Evolutionary conservation across 1,140 invertebrate species (phyloP).

Genomic region (Agrilus planipennis): DNA sequence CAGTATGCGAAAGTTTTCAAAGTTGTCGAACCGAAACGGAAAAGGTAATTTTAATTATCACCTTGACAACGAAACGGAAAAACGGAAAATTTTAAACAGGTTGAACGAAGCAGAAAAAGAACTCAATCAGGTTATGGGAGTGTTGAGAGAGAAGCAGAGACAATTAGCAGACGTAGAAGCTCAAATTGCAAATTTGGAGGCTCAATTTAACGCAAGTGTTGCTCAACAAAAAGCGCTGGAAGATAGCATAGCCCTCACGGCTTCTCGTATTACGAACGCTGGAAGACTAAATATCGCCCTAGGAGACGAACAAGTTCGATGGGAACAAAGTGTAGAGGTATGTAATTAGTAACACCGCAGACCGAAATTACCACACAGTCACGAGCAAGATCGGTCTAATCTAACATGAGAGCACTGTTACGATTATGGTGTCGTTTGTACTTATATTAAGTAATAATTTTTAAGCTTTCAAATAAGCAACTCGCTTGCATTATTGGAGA

Average conservation of each 20-base stretch:
- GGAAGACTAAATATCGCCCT: constrained; percentile 72
- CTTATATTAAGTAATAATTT: too few relatives aligned
- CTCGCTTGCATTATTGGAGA: constrained; percentile 50
- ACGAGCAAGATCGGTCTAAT: background rate
- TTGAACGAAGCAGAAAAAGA: constrained; percentile 60
- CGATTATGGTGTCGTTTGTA: too few relatives aligned
- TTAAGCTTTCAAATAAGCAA: background rate
- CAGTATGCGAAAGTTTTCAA: constrained; percentile 72
- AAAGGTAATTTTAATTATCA: constrained; percentile 44
- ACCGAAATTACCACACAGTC: too few relatives aligned
- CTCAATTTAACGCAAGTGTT: constrained; percentile 33
- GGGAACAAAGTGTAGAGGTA: constrained; percentile 64
- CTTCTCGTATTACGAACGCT: constrained; percentile 62
- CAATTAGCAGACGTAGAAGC: constrained; percentile 60
- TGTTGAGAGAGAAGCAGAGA: constrained; percentile 67
- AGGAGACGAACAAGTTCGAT: constrained; percentile 70
- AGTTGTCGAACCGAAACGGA: constrained; percentile 75
- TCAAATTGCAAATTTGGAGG: constrained; percentile 39
- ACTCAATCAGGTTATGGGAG: constrained; percentile 59
- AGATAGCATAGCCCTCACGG: constrained; percentile 66
- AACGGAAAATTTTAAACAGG: constrained; percentile 32
- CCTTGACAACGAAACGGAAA: background rate
- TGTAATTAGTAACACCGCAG: constrained; percentile 8
- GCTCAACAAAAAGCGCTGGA: constrained; percentile 51
- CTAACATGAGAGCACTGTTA: too few relatives aligned